Evolutionary conservation across 2,113 vertebrate species (phyloP).

Genomic region (Antechinus stuartii): DNA sequence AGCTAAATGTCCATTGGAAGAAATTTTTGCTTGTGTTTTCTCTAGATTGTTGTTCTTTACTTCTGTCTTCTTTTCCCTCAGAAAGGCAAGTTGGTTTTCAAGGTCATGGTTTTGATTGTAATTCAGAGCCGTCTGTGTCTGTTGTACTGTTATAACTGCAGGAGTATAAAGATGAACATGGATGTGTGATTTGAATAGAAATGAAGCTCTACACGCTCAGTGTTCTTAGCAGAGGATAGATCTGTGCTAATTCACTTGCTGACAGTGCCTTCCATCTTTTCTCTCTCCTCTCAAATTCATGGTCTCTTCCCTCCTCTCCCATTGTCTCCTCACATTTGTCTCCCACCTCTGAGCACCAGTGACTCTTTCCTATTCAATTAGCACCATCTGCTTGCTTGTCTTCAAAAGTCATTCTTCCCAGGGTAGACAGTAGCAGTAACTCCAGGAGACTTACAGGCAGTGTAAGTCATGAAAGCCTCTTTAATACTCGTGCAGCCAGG

Average conservation of each 20-base stretch:
- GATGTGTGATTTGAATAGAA: background rate
- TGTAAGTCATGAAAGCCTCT: background rate
- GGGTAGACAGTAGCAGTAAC: background rate
- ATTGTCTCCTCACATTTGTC: background rate
- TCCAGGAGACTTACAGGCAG: background rate
- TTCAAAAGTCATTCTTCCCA: background rate
- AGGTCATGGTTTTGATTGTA: background rate
- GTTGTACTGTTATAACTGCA: background rate
- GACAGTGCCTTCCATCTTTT: background rate
- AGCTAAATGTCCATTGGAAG: background rate
- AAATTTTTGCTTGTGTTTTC: background rate
- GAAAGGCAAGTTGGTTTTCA: background rate
- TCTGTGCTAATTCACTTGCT: background rate
- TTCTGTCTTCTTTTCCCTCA: background rate
- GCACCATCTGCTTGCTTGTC: background rate
- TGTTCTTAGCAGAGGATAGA: background rate
- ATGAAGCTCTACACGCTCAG: background rate
- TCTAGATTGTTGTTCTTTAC: background rate
- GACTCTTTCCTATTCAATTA: background rate
- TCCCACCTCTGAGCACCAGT: background rate
- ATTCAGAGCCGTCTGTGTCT: background rate
- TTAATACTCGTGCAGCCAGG: background rate
- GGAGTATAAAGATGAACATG: background rate
- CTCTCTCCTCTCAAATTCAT: background rate
- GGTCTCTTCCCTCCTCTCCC: background rate